phyloP scores from a whole-genome alignment of 2,888 invertebrate genomes.

The Petrolisthes cinctipes region DNA sequence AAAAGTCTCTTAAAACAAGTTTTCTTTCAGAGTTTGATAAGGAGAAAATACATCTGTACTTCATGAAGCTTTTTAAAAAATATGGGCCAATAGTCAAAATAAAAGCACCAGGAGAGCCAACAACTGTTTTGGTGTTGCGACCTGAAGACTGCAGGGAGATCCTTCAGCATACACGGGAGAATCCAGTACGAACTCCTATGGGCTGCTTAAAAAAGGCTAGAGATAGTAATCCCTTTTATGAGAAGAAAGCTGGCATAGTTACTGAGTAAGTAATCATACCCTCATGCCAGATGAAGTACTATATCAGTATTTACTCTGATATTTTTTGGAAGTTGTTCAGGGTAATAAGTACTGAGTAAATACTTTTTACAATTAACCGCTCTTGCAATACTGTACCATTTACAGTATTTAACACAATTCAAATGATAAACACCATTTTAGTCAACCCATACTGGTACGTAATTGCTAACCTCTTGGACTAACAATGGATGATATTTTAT shows the following conservation, averaged over 20 bases:
- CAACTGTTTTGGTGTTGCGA: slow-evolving; percentile 9
- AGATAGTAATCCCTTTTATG: slow-evolving; percentile 37
- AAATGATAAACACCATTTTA: too few species aligned
- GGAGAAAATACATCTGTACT: slow-evolving; percentile 21
- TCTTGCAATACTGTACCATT: too few species aligned
- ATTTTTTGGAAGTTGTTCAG: too few species aligned
- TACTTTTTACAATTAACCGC: too few species aligned
- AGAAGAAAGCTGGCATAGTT: slow-evolving; percentile 41
- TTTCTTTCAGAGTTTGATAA: slow-evolving; percentile 42
- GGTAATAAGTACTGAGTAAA: too few species aligned
- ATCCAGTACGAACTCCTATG: slow-evolving; percentile 27
- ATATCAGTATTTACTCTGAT: too few species aligned
- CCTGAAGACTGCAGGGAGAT: slow-evolving; percentile 34
- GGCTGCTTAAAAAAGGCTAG: slow-evolving; percentile 17
- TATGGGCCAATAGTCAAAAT: slow-evolving; percentile 44
- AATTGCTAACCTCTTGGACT: too few species aligned
- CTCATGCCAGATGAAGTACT: neutral
- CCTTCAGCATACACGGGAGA: slow-evolving; percentile 11
- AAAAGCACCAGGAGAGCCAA: slow-evolving; percentile 33
- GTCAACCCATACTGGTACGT: too few species aligned
- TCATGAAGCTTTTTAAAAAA: slow-evolving; percentile 46
- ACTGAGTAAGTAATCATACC: slow-evolving; percentile 34
- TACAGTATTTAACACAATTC: too few species aligned
- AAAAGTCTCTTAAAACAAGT: too few species aligned
- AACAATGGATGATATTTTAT: too few species aligned